Evolutionary conservation across 2,797 vertebrate species (phyloP), one percentile per base, ranked within the genome.

Genomic region (Tapirus indicus): DNA sequence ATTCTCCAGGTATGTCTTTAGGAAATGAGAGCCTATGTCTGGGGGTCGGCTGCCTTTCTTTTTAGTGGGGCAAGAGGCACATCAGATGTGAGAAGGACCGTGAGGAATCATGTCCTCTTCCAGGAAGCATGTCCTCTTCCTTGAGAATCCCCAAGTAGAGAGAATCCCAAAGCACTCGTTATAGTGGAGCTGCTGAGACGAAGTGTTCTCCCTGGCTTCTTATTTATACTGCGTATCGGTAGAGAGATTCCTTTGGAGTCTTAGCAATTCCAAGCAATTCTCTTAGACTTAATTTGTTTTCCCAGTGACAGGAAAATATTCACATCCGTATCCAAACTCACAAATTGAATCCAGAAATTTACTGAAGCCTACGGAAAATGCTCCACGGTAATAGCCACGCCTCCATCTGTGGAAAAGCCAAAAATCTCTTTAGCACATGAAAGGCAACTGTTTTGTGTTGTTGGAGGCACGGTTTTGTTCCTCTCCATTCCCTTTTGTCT

Each of bases 241-340:
- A 54, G 96, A 92, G 68, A 56, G 91, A 95, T 96, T 90, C 85
- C 80, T 93, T 86, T 16, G 77, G 91, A 83, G 49, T 35, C n/a
- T 97, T 71, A 60, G 62, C 68, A 69, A 95, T 56, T 92, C 75
- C 23, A 75, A 78, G 14, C 25, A 75, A 91, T 71, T 94, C 56
- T 92, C 68, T 87, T 38, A 85, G 69, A 74, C 69, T 97, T 94
- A 44, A 75, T 97, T 94, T 95, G 41, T 27, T 98, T 98, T 78
- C 96, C 35, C 88, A 88, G 87, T 69, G 94, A 97, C 10, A 87
- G 90, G 80, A 97, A 72, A 97, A 94, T 85, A 90, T 93, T 97
- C 75, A 77, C 12, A 91, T 97, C 64, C n/a, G 92, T 94, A 35
- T 74, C 82, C 94, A 88, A 83, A 97, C 78, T 88, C 60, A 74